Conservation (phyloP, 1,140 invertebrate species). For the Rhizoglyphus robini region DNA sequence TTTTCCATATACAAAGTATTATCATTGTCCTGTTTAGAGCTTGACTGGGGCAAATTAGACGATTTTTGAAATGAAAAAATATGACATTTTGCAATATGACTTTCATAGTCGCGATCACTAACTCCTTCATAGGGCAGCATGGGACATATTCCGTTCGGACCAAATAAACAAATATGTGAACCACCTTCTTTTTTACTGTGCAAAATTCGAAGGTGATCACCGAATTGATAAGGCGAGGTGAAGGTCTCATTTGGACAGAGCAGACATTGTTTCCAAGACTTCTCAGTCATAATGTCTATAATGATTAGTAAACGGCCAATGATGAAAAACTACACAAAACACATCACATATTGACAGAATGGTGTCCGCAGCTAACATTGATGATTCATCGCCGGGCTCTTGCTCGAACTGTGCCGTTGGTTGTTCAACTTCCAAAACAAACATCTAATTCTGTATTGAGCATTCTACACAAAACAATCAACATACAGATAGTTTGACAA, state of each 20-base stretch:
- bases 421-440: neutral
- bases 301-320: too few relatives aligned
- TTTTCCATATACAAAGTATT: neutral
- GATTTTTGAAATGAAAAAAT: constrained; percentile 30
- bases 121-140: constrained; percentile 74
- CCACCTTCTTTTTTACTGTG: constrained; percentile 77
- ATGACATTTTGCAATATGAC: constrained; percentile 66
- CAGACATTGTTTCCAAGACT: constrained; percentile 26
- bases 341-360: neutral
- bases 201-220: constrained; percentile 58
- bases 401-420: neutral
- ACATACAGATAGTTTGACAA: too few relatives aligned
- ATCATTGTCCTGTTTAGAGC: too few relatives aligned
- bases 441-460: neutral
- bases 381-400: neutral
- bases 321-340: too few relatives aligned
- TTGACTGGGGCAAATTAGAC: neutral
- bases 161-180: constrained; percentile 75
- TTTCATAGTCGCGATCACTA: constrained; percentile 71
- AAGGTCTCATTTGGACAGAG: constrained; percentile 25
- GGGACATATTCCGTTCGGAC: constrained; percentile 68
- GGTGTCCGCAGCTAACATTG: neutral
- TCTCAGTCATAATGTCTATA: constrained; percentile 18
- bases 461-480: too few relatives aligned
- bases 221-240: constrained; percentile 28